These are phyloP conservation scores for Deroplatys truncata DNA, from an alignment of 2,888 invertebrate genomes.

Conservation along the genomic window DNA sequence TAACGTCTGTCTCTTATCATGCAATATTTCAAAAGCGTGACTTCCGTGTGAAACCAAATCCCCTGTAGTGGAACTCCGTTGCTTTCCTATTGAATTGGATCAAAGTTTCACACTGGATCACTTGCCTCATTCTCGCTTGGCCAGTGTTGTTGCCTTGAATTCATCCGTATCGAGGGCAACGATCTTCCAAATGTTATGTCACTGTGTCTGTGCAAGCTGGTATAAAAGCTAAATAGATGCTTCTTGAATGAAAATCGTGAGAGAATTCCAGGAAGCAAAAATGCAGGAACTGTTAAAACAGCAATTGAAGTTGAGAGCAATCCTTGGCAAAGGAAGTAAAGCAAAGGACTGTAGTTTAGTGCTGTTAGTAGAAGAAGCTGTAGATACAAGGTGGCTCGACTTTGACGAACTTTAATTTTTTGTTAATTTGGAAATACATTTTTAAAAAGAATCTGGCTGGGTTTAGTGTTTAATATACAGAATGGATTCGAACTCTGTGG, in stretches of 20 bases:
- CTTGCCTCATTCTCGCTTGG: not conserved
- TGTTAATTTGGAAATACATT: too few relatives aligned
- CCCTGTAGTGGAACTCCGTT: not conserved
- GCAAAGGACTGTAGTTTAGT: not conserved
- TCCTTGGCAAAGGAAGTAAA: not conserved
- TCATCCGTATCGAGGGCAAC: not conserved
- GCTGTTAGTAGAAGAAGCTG: not conserved
- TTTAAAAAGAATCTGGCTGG: too few relatives aligned
- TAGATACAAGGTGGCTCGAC: not conserved
- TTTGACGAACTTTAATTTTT: not conserved
- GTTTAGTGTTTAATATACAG: too few relatives aligned
- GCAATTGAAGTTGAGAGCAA: not conserved
- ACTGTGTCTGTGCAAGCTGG: not conserved
- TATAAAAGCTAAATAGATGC: not conserved
- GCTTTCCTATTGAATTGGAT: not conserved
- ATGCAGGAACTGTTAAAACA: not conserved
- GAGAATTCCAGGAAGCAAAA: not conserved
- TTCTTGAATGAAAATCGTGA: not conserved
- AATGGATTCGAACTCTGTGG: too few relatives aligned
- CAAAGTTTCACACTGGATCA: not conserved
- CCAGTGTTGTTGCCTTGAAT: not conserved
- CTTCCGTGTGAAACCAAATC: not conserved
- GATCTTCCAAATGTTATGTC: not conserved
- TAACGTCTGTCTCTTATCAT: not conserved
- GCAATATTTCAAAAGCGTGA: not conserved